These are phyloP conservation scores for Axea sp. DNA, from an alignment of 2,888 invertebrate genomes.

Conservation along the genomic window DNA sequence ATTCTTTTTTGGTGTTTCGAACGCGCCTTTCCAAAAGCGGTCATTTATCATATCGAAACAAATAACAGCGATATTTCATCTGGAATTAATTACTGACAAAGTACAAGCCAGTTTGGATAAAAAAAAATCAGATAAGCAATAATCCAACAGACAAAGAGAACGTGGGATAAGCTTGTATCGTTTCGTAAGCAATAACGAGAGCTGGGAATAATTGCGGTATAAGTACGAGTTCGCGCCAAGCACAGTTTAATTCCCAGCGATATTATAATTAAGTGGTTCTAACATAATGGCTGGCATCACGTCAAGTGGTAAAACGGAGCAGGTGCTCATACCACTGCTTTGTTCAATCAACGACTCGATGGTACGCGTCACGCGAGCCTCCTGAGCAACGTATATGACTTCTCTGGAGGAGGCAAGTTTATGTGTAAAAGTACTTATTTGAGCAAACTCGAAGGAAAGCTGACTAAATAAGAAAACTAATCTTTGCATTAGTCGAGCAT, in stretches of 20 bases:
- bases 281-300: conserved; percentile 78
- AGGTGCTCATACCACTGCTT: conserved; percentile 71
- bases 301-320: conserved; percentile 72
- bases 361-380: conserved; percentile 68
- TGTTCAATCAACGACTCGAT: conserved; percentile 76
- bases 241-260: conserved; percentile 77
- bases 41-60: conserved; percentile 18
- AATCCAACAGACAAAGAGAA: conserved; percentile 41
- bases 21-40: too few relatives aligned
- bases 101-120: conserved; percentile 22
- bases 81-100: conserved; percentile 31
- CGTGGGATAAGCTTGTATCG: conserved; percentile 63
- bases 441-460: conserved; percentile 26
- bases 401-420: conserved; percentile 14
- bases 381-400: conserved; percentile 34
- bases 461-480: conserved; percentile 32
- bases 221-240: conserved; percentile 78
- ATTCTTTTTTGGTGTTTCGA: too few relatives aligned
- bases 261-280: conserved; percentile 79
- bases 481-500: conserved; percentile 17
- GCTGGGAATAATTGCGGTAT: conserved; percentile 76
- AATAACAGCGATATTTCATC: too few relatives aligned
- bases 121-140: conserved; percentile 44
- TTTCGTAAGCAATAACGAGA: conserved; percentile 74
- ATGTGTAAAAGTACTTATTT: conserved; percentile 15